Evolutionary conservation across 2,888 invertebrate genomes (phyloP), one percentile per base, ranked within the genome.

Genomic region (Volucella inflata): DNA sequence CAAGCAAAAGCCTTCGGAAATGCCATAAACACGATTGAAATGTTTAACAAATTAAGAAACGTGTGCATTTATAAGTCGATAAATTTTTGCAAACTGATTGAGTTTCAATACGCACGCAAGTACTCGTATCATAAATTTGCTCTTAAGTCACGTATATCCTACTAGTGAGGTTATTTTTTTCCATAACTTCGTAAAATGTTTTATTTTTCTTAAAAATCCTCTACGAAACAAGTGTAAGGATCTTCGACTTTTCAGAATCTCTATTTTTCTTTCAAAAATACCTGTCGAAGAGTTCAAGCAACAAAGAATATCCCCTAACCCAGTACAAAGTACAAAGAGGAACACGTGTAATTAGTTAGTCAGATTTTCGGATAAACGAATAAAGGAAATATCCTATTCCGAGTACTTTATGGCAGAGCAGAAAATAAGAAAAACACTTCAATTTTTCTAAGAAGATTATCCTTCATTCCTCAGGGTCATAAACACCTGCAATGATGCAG

Each of bases 291-390:
- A 44, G 21, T 44, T 55, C 8, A 8, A 1, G 6, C 30, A 11
- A 36, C 42, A 10, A 53, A 46, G 48, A 55, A 10, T 57, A 8
- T 14, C 51, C 64, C n/a, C 60, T 51, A 71, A 46, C 59, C 12
- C 21, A 30, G 64, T 4, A 51, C 36, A 44, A 81, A 30, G 64
- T 4, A 51, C 36, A 44, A 81, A 53, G 46, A 71, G 65, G 57
- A 71, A 77, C 78, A 82, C 71, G 71, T 82, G 82, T 71, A 67
- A 62, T 77, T 30, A 6, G 4, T 30, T 55, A 65, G 65, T 46
- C 4, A 46, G n/a, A 30, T 70, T 79, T 42, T 55, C 17, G 64
- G 62, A 62, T 42, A 36, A 67, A 67, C 30, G n/a, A 40, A 50
- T 1, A n/a, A 50, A 38, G 46, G 21, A 17, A 17, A 36, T 11